Base-by-base conservation (phyloP, 2,797 vertebrate species). In the Thalassophryne amazonica region DNA sequence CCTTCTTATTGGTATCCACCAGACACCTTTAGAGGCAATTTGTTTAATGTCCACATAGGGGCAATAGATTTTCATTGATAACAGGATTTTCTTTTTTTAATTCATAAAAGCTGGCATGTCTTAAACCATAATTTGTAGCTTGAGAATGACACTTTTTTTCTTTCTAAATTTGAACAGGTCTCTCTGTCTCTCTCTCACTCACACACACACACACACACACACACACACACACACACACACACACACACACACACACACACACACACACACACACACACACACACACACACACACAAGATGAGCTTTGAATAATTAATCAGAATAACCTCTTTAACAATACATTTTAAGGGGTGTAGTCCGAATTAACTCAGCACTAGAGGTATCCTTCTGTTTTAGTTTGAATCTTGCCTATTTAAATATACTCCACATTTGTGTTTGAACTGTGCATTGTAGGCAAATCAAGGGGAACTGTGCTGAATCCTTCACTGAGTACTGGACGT, bases 401-500 rank as follows among this genome's bases (percentile, higher is more conserved):
- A 3, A 3, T 18, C 18, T 20, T 36, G 9, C 20, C 29, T 41
- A 31, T 58, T 60, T 40, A 11, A 50, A 32, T 46, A 7, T 21
- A 10, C 40, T 57, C 58, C 2, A 43, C 20, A 38, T 30, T 18
- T 64, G 22, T 45, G 3, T 55, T 17, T 69, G 5, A 10, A 1
- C 15, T 18, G 17, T 7, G 24, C 23, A 17, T 57, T 39, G 6
- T 65, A 99, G 97, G 89, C 93, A 95, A 83, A 90, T 99, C 75
- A 98, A 95, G 78, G 63, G 67, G 0, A 93, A 92, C 84, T 99
- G 97, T 39, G 93, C 94, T 0, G 95, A 98, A 80, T 93, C 96
- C 2, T 99, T 99, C 60, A 97, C 95, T 0, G 89, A 95, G 8
- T 99, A 99, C 79, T 99, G 97, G 97, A 98, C 93, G 7, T 99